Evolutionary conservation across 2,888 invertebrate genomes (phyloP).

Genomic region (Lasius platythorax): DNA sequence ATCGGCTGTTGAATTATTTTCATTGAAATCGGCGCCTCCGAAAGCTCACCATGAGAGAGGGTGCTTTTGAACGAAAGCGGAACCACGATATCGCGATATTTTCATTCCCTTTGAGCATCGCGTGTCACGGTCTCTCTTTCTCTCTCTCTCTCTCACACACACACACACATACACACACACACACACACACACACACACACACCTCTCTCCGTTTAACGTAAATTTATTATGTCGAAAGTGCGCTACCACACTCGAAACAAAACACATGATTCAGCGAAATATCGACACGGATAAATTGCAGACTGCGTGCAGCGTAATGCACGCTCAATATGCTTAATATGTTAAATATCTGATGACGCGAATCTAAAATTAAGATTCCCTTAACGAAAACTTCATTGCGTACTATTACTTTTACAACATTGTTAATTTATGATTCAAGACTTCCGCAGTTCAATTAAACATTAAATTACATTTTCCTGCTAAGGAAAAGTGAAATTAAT

Average conservation of each 20-base stretch:
- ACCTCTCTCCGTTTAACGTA: background rate
- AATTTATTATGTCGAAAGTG: conserved; percentile 17
- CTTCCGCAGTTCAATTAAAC: conserved; percentile 5
- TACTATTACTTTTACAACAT: background rate
- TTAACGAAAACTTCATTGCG: background rate
- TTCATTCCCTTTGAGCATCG: conserved; percentile 16
- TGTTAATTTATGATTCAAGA: background rate
- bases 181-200: too few relatives aligned
- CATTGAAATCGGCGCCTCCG: conserved; percentile 8
- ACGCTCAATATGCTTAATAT: background rate
- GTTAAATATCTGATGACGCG: background rate
- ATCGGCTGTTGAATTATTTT: conserved; percentile 7
- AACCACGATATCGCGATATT: conserved; percentile 1
- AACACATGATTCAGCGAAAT: background rate
- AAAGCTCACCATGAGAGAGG: background rate
- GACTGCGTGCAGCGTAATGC: too few relatives aligned
- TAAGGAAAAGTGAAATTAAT: conserved; percentile 27
- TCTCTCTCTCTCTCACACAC: too few relatives aligned
- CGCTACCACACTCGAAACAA: background rate
- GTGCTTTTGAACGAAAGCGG: background rate
- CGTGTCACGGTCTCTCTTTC: background rate
- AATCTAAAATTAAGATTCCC: background rate
- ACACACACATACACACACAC: too few relatives aligned
- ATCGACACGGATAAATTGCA: background rate
- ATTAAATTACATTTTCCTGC: conserved; percentile 20